Base-by-base conservation (phyloP, 2,113 vertebrate genomes). In the Ivindomyrus marchei region DNA sequence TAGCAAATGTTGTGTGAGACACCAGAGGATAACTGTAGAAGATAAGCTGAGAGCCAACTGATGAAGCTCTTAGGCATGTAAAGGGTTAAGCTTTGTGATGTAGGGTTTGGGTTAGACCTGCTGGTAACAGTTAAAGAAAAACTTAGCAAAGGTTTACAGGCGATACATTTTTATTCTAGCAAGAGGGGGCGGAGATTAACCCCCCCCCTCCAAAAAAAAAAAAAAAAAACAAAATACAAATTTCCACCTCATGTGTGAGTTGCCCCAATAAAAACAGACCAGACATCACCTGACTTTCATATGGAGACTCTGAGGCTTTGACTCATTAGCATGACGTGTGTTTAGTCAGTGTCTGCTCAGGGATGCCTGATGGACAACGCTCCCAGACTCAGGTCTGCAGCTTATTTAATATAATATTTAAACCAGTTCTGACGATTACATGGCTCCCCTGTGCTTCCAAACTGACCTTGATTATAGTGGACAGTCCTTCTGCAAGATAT, bases 231-330 rank as follows among this genome's bases (percentile, higher is more conserved):
- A 91, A 92, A 90, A 36, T 85, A 42, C 24, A 66, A 10, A 86
- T 49, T 49, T 42, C 74, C 19, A 31, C 39, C 1, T 15, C 24
- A 49, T 90, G 90, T 89, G 91, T 89, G 46, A 89, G 84, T 90
- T 92, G 90, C 89, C 92, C 88, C 85, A 27, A 89, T 83, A 24
- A 85, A 86, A 90, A 70, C 80, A 36, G 13, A 39, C 15, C 86
- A 89, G 47, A 17, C 4, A 24, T 27, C 17, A 77, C 6, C 46
- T 50, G 46, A 47, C 42, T 46, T 53, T 21, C 42, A 88, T 58
- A 88, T 70, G 3, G 19, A 3, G 56, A 46, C 42, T 66, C 17
- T 24, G 17, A 88, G 52, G 27, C 50, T 53, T 24, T 36, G 88
- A 46, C 9, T 52, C 66, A 89, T 84, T 56, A 21, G 3, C 50